Base-by-base conservation (phyloP, 2,797 vertebrate genomes). In the Spea hammondii region DNA sequence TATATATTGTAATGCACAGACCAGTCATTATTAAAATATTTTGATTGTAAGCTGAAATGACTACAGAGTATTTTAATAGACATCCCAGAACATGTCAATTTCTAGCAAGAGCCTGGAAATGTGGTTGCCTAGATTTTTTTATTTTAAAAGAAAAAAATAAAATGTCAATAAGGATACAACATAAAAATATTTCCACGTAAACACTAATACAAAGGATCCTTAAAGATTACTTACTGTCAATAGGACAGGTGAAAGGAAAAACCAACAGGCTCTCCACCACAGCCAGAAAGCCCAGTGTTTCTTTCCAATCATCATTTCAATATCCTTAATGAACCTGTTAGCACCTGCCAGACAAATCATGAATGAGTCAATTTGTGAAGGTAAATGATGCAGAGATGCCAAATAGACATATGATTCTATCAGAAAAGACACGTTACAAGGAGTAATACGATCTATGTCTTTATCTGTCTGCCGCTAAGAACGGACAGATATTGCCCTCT, bases 271-370 rank as follows among this genome's bases (percentile, higher is more conserved):
- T 87, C 86, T 91, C 94, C 94, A 95, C 91, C 92, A 94, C 17
- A 94, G 50, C 94, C 94, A 95, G 88, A 94, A 94, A 47, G 46
- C 3, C 53, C 83, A 83, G 54, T 83, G 86, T 85, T 89, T 94
- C 0, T 83, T 85, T 12, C 93, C 93, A 59, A 95, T 87, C 94
- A 95, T 95, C 94, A 95, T 94, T 87, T 95, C 93, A 67, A 93
- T 90, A 83, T 95, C 94, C 83, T 91, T 84, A 12, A 94, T 93
- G 7, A 93, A 93, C 51, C 86, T 84, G 85, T 93, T 93, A 13
- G 84, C 88, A 49, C 93, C 93, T 95, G 82, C 5, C 4, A 10
- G 68, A 71, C 48, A 70, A 13, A 32, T 13, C 12, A 57, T 57
- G n/a, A 32, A 62, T 12, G 14, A 6, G n/a, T 62, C 32, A 32